A percentile compares a stretch with the other conserved stretches of the same genome.
phyloP scores from a whole-genome alignment of 2,113 vertebrate species.

The Ptilonorhynchus violaceus region DNA sequence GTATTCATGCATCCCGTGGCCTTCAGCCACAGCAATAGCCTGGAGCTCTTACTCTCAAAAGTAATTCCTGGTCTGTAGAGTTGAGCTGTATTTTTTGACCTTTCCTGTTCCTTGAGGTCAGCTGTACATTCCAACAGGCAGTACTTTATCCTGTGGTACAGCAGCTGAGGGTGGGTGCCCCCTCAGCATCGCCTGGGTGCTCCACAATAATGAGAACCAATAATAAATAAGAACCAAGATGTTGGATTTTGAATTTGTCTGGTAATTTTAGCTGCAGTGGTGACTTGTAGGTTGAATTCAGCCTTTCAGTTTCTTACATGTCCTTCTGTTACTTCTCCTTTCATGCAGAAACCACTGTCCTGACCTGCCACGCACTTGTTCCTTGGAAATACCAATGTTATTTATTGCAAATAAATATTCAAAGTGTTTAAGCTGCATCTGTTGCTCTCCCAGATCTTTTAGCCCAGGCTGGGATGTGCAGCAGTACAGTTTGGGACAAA shows the following conservation, averaged over 20 bases:
- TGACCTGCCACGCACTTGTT: neutral
- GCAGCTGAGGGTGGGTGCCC: neutral
- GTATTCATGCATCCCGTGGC: neutral
- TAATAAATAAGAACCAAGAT: neutral
- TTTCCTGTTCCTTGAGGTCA: neutral
- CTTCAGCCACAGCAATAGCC: neutral
- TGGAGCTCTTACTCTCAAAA: neutral
- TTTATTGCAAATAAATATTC: neutral
- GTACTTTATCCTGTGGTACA: rapidly evolving
- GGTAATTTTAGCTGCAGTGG: neutral
- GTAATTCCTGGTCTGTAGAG: neutral
- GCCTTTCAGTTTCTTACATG: neutral
- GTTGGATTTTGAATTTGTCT: neutral
- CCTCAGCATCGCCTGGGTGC: neutral
- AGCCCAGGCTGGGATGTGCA: neutral
- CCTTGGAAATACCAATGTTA: neutral
- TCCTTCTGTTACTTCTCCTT: neutral
- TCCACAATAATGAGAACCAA: neutral
- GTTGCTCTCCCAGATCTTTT: neutral
- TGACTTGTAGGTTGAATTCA: neutral
- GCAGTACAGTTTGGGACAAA: neutral
- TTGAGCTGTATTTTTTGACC: neutral
- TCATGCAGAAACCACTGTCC: neutral
- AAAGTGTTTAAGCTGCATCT: neutral
- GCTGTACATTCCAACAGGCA: neutral